Base-by-base conservation (phyloP, 2,797 vertebrate species). In the Pyrrhura leucotis region DNA sequence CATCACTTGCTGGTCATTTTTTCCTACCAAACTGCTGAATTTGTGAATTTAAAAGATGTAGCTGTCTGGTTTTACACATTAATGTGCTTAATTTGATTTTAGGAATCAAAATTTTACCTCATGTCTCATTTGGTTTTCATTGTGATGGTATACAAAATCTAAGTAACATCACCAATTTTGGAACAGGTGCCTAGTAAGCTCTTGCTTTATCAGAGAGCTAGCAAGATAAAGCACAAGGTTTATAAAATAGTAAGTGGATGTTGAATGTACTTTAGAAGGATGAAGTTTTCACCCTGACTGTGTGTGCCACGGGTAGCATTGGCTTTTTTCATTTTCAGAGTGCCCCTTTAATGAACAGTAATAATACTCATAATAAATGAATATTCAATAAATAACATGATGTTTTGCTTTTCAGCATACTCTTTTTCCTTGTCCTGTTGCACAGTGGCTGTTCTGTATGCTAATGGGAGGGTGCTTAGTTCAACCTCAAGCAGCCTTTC, bases 401-500 rank as follows among this genome's bases (percentile, higher is more conserved):
- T 35, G 16, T 76, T 92, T 92, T 90, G n/a, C 33, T 92, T 94
- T 91, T 51, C 6, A 15, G 9, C 2, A 2, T 37, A n/a, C 16
- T 93, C 31, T 69, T 80, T 80, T 69, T 71, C 63, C 56, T 80
- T 80, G 47, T 51, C 48, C 37, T 79, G 22, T 76, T 87, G 42
- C 40, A 29, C 44, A 44, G 56, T 81, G 58, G 6, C 65, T 87
- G 29, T 93, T 84, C 42, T 65, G 22, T 74, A 14, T 54, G 9
- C 68, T 92, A 79, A 71, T 76, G 25, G 65, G 6, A 91, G 22
- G 26, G 18, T 69, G 26, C 48, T 91, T 65, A 67, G 58, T 51
- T 89, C 75, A 93, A 53, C 72, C 67, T 73, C 59, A 63, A 76
- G 23, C 68, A 85, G 61, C 65, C 68, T 91, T 94, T 89, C 56